Percentiles rank a stretch among this genome's conserved stretches.
Evolutionary conservation across 2,113 vertebrate genomes (phyloP).

Genomic region (Dipodomys merriami): DNA sequence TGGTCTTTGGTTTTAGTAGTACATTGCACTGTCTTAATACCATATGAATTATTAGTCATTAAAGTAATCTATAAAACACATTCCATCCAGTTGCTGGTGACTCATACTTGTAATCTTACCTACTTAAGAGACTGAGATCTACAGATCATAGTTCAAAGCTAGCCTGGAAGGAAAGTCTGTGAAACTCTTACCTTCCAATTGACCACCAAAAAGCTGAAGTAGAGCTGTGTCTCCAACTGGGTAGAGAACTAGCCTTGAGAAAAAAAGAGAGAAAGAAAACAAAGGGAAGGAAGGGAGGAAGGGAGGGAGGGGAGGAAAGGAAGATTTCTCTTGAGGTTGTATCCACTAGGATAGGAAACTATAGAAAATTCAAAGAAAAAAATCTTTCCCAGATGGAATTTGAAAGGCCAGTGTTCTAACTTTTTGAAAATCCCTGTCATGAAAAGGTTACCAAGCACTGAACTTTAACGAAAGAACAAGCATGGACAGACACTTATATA

Average conservation of each 20-base stretch:
- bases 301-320: too few species aligned
- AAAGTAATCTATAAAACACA: constrained; percentile 63
- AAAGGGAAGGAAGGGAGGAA: background rate
- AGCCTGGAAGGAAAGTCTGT: too few species aligned
- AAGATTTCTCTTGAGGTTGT: background rate
- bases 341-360: background rate
- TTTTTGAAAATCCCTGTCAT: background rate
- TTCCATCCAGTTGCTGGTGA: constrained; percentile 20
- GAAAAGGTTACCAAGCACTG: background rate
- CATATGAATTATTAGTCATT: constrained; percentile 48
- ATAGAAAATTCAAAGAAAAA: background rate
- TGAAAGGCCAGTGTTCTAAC: background rate
- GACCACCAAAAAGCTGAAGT: too few species aligned
- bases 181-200: too few species aligned
- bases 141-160: too few species aligned
- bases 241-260: too few species aligned
- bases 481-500: background rate
- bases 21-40: background rate
- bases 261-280: too few species aligned
- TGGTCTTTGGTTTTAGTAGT: constrained; percentile 32
- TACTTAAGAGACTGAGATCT: too few species aligned
- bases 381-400: background rate
- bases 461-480: background rate
- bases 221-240: too few species aligned
- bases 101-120: too few species aligned